Percentiles rank a stretch among this genome's conserved stretches.
These are phyloP conservation scores for Petrocephalus microphthalmus DNA, from an alignment of 2,113 vertebrate genomes.

Conservation along the genomic window DNA sequence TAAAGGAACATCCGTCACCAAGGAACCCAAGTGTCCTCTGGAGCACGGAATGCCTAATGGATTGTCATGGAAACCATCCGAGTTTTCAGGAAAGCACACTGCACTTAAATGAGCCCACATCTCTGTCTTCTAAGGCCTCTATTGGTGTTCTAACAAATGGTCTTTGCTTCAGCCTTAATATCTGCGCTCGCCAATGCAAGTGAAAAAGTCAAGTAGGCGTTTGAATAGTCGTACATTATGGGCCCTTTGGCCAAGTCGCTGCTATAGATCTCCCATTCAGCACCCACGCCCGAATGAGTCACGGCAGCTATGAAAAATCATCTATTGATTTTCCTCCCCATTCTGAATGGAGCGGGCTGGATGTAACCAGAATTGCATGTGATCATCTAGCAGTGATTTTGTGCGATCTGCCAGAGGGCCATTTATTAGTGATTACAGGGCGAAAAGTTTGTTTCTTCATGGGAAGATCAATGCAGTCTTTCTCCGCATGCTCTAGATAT, in stretches of 20 bases:
- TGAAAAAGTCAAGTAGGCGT: conserved; percentile 5
- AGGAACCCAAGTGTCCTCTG: neutral
- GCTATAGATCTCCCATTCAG: neutral
- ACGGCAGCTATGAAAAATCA: conserved; percentile 30
- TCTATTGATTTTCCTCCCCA: conserved; percentile 23
- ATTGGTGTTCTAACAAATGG: neutral
- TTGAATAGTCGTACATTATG: neutral
- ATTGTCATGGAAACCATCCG: neutral
- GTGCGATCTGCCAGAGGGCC: neutral
- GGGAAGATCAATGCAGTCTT: conserved; percentile 19
- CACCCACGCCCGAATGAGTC: conserved; percentile 32
- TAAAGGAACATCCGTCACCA: conserved; percentile 2
- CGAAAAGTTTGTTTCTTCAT: conserved; percentile 11
- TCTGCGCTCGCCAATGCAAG: neutral
- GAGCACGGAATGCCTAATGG: neutral
- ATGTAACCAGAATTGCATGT: neutral
- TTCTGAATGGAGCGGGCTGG: neutral
- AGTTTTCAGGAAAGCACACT: neutral
- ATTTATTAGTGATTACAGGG: conserved; percentile 20
- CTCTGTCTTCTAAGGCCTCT: neutral
- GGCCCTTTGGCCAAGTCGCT: neutral
- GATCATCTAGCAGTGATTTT: conserved; percentile 12
- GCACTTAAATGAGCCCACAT: neutral
- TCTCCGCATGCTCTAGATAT: neutral
- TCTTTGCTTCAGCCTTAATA: neutral